Conservation (phyloP, 2,113 vertebrate genomes). For the Herpetotheres cachinnans region DNA sequence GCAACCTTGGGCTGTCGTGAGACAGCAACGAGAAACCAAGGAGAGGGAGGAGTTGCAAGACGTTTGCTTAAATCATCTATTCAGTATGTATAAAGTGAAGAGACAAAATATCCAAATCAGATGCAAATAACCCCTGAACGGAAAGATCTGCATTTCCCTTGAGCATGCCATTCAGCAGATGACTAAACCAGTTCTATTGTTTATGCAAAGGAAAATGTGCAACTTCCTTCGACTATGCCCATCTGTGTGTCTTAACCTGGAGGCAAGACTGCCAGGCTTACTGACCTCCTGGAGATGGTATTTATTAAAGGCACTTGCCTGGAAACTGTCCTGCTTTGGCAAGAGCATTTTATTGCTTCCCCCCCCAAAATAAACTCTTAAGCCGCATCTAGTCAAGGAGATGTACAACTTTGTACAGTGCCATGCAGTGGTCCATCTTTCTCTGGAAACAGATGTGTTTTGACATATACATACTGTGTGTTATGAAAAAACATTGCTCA, state of each 20-base stretch:
- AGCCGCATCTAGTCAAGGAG: not conserved
- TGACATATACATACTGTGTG: not conserved
- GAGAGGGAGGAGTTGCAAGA: not conserved
- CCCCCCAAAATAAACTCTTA: rapidly evolving
- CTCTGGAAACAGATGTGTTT: not conserved
- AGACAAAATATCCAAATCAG: not conserved
- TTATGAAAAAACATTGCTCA: not conserved
- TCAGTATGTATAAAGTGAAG: not conserved
- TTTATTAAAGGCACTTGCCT: not conserved
- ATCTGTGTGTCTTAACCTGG: not conserved
- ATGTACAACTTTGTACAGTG: not conserved
- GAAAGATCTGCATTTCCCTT: not conserved
- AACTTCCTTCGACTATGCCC: not conserved
- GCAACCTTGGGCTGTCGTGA: not conserved
- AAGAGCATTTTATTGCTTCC: not conserved
- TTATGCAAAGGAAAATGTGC: not conserved
- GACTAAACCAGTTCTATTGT: not conserved
- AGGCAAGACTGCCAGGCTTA: not conserved
- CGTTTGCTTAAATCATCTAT: not conserved
- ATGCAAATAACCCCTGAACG: not conserved
- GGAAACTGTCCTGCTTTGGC: not conserved
- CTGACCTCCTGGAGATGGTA: not conserved
- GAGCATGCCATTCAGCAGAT: not conserved
- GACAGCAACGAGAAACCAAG: not conserved
- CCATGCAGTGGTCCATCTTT: not conserved